Evolutionary conservation across 1,140 invertebrate species (phyloP), one percentile per base, ranked within the genome.

Genomic region (Papilio polyxenes): DNA sequence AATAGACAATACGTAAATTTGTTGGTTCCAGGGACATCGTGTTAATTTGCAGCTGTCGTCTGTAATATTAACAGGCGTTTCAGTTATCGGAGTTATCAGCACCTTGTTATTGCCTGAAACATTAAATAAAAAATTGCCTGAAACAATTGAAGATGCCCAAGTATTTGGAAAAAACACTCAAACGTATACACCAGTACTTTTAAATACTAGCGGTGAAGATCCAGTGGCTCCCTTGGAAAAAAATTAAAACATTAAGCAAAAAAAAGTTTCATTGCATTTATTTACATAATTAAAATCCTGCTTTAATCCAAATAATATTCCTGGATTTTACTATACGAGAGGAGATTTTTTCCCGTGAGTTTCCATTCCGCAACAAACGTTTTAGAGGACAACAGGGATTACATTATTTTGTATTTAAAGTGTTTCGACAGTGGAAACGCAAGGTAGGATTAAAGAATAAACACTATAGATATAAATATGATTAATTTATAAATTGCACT

Each of bases 81-180:
- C 86, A 74, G 11, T 89, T 44, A 0, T 86, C 6, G 86, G 86
- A 17, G 31, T 86, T 23, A 20, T 89, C 40, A 81, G 83, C 9
- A 77, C 81, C 8, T 82, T 87, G 23, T 80, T 88, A 51, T 80
- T 93, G 40, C 91, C 92, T 9, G 92, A 93, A 86, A 93, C 92
- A 9, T 85, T 89, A 75, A 93, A 93, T 81, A 81, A 75, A 6
- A 90, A 90, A 80, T 82, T 93, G 75, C 92, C 92, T 56, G 90
- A 92, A 84, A 92, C 92, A 23, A 65, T 92, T 78, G 84, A 89
- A 86, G 91, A 93, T 83, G 88, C 89, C 2, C 82, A 87, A 83
- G 75, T 72, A 15, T 90, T 93, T 83, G 88, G 89, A 37, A 83
- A 65, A 59, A 88, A 81, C 8, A 72, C 79, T 75, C 56, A 82